phyloP scores from a whole-genome alignment of 2,797 vertebrate genomes.

The Onychomys torridus region DNA sequence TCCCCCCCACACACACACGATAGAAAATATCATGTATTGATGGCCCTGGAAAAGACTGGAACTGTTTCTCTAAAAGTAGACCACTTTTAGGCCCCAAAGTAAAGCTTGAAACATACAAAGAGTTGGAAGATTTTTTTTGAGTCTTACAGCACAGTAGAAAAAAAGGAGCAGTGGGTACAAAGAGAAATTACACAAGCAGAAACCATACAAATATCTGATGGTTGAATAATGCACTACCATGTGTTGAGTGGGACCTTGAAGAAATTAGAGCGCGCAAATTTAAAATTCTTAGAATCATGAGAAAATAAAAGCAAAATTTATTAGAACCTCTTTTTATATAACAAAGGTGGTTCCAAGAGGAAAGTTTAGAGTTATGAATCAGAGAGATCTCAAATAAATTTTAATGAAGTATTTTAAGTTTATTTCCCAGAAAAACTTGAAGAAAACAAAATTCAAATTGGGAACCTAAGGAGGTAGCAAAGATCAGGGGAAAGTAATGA shows the following conservation, averaged over 20 bases:
- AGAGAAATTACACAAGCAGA: background rate
- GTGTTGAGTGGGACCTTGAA: background rate
- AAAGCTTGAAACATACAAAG: background rate
- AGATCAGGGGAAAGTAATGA: too few species aligned
- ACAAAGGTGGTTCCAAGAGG: background rate
- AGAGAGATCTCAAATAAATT: background rate
- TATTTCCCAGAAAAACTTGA: background rate
- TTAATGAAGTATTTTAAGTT: background rate
- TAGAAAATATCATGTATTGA: background rate
- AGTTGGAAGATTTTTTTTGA: background rate
- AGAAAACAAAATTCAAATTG: background rate
- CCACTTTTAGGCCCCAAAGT: background rate
- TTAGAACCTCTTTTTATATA: background rate
- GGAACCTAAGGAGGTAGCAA: background rate
- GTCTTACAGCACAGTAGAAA: background rate
- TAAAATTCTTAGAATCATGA: background rate
- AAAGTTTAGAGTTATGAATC: background rate
- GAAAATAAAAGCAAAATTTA: background rate
- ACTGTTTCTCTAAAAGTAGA: background rate
- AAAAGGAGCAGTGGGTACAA: background rate
- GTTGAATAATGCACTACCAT: background rate
- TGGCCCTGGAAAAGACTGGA: background rate
- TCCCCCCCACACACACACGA: background rate
- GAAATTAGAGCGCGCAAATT: background rate
- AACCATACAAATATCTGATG: background rate